A percentile compares a stretch with the other conserved stretches of the same genome.
Evolutionary conservation across 2,888 invertebrate genomes (phyloP).

Genomic region (Drosophila neotestacea): DNA sequence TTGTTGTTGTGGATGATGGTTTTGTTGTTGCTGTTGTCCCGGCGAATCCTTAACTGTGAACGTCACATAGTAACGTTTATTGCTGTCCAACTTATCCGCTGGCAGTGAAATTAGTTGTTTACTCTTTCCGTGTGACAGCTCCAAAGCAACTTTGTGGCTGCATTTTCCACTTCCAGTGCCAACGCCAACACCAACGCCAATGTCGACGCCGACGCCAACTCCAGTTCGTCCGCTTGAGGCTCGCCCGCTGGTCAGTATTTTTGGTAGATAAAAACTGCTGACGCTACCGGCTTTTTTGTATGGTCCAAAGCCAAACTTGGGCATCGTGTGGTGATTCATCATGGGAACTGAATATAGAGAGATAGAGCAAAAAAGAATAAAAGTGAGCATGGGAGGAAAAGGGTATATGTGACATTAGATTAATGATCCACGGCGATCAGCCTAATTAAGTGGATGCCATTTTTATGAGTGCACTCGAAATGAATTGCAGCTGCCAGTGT

Average conservation of each 20-base stretch:
- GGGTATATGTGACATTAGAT: constrained; percentile 32
- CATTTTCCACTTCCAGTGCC: constrained; percentile 64
- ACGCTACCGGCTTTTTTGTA: constrained; percentile 86
- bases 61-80: constrained; percentile 96
- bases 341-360: constrained; percentile 88
- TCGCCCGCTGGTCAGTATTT: constrained; percentile 86
- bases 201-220: constrained; percentile 23
- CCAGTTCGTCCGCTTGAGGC: constrained; percentile 63
- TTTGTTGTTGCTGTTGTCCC: constrained; percentile 53
- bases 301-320: constrained; percentile 88
- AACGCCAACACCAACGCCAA: constrained; percentile 32
- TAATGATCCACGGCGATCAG: constrained; percentile 53
- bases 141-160: constrained; percentile 89
- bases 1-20: constrained; percentile 48
- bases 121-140: constrained; percentile 93
- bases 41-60: constrained; percentile 92
- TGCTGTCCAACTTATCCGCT: constrained; percentile 93
- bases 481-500: constrained; percentile 31
- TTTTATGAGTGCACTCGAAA: constrained; percentile 33
- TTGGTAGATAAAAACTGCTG: constrained; percentile 88
- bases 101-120: constrained; percentile 95
- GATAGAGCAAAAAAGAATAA: not conserved
- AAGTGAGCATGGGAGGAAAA: not conserved
- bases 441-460: constrained; percentile 41
- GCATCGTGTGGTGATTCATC: constrained; percentile 92